Evolutionary conservation across 2,113 vertebrate species (phyloP).

Genomic region (Mungos mungo): DNA sequence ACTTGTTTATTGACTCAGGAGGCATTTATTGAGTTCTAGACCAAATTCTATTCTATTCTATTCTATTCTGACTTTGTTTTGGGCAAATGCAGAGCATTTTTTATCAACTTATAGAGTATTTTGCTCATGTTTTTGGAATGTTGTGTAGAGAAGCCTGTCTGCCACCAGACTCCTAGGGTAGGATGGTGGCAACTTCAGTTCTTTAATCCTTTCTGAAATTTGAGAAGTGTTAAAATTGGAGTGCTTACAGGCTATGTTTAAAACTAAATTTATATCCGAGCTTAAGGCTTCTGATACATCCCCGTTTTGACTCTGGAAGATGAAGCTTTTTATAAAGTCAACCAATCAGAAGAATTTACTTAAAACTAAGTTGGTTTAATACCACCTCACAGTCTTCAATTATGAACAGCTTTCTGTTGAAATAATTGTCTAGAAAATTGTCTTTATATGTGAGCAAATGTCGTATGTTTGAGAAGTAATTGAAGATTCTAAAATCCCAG

Average conservation of each 20-base stretch:
- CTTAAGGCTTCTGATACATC: conserved; percentile 18
- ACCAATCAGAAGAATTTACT: conserved; percentile 25
- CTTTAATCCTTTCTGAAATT: conserved; percentile 5
- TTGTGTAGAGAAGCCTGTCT: conserved; percentile 15
- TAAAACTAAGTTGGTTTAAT: neutral
- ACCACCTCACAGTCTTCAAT: conserved; percentile 1
- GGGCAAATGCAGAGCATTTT: conserved; percentile 38
- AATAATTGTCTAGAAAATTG: neutral
- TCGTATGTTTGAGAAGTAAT: conserved; percentile 43
- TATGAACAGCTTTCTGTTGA: conserved; percentile 26
- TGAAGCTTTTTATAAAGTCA: conserved; percentile 48
- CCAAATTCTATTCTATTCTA: conserved; percentile 45
- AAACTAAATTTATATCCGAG: neutral
- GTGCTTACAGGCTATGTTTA: neutral
- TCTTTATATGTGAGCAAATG: neutral
- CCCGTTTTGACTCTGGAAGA: conserved; percentile 30
- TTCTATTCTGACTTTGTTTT: neutral
- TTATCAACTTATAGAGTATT: conserved; percentile 13
- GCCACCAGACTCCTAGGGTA: neutral
- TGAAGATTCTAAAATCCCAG: conserved; percentile 48
- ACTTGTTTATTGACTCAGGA: conserved; percentile 26
- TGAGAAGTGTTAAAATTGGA: conserved; percentile 16
- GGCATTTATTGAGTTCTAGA: conserved; percentile 4
- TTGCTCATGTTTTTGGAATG: conserved; percentile 58
- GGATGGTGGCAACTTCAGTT: neutral